A percentile compares a stretch with the other conserved stretches of the same genome.
These are phyloP conservation scores for Siderastrea radians DNA, from an alignment of 92 coral and sea anemone genomes.

Conservation along the genomic window DNA sequence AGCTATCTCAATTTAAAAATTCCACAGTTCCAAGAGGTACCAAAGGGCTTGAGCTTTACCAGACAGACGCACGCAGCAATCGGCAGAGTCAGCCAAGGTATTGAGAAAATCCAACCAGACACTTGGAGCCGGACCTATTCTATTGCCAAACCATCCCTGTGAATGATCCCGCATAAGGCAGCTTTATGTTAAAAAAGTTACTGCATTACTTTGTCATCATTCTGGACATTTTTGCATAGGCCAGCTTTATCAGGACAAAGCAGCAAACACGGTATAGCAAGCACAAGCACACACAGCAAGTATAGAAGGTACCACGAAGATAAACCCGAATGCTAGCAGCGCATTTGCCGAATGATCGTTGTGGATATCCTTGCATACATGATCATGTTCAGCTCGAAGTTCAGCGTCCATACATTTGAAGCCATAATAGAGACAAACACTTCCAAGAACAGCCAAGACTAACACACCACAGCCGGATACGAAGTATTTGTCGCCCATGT, in stretches of 20 bases:
- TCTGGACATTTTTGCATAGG: no score
- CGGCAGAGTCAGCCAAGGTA: neutral
- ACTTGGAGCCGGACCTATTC: no score
- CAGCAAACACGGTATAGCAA: no score
- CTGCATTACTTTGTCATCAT: no score
- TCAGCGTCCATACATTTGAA: neutral
- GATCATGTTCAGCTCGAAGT: neutral
- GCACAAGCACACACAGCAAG: no score
- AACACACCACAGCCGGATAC: neutral
- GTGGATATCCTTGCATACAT: neutral
- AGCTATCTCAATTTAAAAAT: no score
- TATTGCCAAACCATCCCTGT: conserved; percentile 5
- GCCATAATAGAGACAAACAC: neutral
- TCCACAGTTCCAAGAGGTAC: no score
- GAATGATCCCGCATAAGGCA: neutral
- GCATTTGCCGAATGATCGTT: neutral
- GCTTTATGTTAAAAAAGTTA: no score
- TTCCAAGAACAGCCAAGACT: neutral
- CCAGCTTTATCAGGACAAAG: no score
- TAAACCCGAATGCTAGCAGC: neutral
- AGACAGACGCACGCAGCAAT: neutral
- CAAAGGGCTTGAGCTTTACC: neutral
- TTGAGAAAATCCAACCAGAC: neutral
- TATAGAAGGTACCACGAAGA: neutral
- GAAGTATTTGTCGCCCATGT: neutral